These are phyloP conservation scores for Nomia melanderi DNA, from an alignment of 1,140 invertebrate genomes.

Conservation along the genomic window DNA sequence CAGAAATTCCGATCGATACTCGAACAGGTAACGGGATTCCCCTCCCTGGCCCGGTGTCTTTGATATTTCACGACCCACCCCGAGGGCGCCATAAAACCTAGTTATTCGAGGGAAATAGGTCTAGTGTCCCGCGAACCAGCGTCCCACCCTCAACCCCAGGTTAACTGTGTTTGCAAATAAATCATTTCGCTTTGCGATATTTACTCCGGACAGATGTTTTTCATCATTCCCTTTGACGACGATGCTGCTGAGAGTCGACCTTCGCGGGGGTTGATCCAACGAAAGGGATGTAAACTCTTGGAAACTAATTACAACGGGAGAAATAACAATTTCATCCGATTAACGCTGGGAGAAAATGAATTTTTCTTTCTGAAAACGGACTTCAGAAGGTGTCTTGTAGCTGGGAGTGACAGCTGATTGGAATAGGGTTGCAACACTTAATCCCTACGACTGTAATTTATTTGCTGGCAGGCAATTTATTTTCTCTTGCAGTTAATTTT, in stretches of 20 bases:
- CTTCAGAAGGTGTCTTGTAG: too few relatives aligned
- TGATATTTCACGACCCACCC: constrained; percentile 17
- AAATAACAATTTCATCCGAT: too few relatives aligned
- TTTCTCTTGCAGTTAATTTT: too few relatives aligned
- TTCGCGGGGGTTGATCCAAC: background rate
- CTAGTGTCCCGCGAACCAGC: constrained; percentile 18
- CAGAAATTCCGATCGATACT: background rate
- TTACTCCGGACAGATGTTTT: background rate
- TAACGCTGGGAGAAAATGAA: too few relatives aligned
- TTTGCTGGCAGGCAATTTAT: too few relatives aligned
- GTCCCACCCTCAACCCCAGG: too few relatives aligned
- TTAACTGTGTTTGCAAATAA: constrained; percentile 38
- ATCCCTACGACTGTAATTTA: too few relatives aligned
- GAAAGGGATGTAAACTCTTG: too few relatives aligned
- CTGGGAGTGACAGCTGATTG: too few relatives aligned
- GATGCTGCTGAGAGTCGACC: background rate
- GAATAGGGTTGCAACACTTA: too few relatives aligned
- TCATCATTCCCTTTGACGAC: background rate
- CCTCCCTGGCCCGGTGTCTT: background rate
- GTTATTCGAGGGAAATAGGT: constrained; percentile 39
- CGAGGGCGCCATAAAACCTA: constrained; percentile 22
- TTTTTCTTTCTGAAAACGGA: too few relatives aligned
- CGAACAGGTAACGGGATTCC: background rate
- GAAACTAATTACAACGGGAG: too few relatives aligned
- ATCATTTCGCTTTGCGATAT: constrained; percentile 22